Conservation (phyloP, 37 sponge, comb jelly and placozoan genomes). For the Lycopodina hypogea region DNA sequence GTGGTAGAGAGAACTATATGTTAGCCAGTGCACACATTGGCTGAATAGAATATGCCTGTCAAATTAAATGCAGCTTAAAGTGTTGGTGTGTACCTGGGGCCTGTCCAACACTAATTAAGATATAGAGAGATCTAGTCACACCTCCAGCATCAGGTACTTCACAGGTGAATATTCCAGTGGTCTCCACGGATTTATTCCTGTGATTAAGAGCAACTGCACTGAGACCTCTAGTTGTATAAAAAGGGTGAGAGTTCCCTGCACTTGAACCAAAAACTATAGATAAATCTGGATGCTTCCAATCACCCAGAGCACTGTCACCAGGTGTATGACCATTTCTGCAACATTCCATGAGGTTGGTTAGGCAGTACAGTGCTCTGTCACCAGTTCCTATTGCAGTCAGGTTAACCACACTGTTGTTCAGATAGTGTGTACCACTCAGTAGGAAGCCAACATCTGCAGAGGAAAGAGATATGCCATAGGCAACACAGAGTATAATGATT, state of each 20-base stretch:
- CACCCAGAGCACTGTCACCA: neutral
- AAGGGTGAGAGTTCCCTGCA: neutral
- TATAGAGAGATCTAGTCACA: neutral
- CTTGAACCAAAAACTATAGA: neutral
- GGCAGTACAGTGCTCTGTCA: neutral
- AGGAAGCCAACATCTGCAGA: constrained; percentile 10
- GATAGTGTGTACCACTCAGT: neutral
- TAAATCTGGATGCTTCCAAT: neutral
- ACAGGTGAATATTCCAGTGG: constrained; percentile 23
- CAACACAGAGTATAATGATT: neutral
- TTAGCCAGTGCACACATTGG: too few relatives aligned
- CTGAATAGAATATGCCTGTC: too few relatives aligned
- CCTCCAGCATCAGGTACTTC: constrained; percentile 8
- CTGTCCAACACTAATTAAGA: neutral
- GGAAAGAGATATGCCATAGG: too few relatives aligned
- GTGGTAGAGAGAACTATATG: too few relatives aligned
- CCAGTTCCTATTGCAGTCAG: constrained; percentile 16
- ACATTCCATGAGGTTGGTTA: neutral
- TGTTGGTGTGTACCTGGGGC: neutral
- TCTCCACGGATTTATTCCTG: neutral
- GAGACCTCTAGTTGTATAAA: neutral
- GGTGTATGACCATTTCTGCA: neutral
- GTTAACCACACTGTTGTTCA: constrained; percentile 6
- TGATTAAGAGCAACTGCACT: neutral
- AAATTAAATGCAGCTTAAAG: too few relatives aligned